Conservation (phyloP, 2,113 vertebrate genomes). For the Hypomesus transpacificus region DNA sequence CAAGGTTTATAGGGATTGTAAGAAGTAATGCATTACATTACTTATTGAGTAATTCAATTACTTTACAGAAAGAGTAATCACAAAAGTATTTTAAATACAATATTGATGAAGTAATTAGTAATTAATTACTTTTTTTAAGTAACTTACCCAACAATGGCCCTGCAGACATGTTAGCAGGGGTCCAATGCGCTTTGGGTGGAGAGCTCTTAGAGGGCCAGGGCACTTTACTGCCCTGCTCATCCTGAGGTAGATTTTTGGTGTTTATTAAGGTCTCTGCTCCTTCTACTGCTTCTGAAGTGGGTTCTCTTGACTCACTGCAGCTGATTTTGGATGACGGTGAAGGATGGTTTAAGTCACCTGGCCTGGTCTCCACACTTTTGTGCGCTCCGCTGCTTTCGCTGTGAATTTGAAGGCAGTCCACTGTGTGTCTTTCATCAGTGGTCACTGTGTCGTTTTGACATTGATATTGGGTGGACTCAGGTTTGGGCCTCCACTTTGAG, state of each 20-base stretch:
- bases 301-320: conserved; percentile 52
- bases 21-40: no score
- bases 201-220: conserved; percentile 54
- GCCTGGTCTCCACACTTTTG: conserved; percentile 52
- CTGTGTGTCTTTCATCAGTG: conserved; percentile 61
- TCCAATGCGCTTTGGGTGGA: conserved; percentile 65
- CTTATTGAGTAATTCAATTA: no score
- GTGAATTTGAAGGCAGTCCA: conserved; percentile 74
- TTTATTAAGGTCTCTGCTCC: conserved; percentile 43
- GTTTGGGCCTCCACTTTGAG: conserved; percentile 69
- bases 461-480: conserved; percentile 70
- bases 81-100: no score
- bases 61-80: no score
- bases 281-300: conserved; percentile 23
- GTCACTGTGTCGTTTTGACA: conserved; percentile 58
- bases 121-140: no score
- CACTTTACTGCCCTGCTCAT: conserved; percentile 67
- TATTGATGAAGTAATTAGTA: no score
- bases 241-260: conserved; percentile 70
- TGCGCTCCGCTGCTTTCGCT: conserved; percentile 58
- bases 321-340: conserved; percentile 44
- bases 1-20: no score
- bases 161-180: conserved; percentile 54
- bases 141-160: no score
- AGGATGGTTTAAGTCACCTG: conserved; percentile 51